These are phyloP conservation scores for Philhelius pedissequus DNA, from an alignment of 2,888 invertebrate genomes.

Conservation along the genomic window DNA sequence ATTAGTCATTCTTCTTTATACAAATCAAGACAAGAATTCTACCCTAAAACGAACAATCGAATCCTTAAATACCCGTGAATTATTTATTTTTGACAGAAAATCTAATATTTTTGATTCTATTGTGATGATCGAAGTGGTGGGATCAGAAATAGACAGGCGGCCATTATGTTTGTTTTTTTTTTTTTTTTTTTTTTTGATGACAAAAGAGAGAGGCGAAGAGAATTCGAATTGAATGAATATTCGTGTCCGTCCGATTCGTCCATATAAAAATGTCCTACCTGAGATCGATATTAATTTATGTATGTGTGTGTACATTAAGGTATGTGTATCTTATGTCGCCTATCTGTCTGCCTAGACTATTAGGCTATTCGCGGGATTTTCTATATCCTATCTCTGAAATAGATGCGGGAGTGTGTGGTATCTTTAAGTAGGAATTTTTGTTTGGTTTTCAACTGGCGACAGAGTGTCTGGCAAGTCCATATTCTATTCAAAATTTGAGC, in stretches of 20 bases:
- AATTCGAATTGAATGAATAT: conserved; percentile 32
- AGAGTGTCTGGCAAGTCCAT: conserved; percentile 58
- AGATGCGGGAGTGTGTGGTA: conserved; percentile 53
- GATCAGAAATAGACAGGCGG: conserved; percentile 36
- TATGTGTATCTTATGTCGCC: neutral
- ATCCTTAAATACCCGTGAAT: conserved; percentile 56
- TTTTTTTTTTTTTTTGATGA: neutral
- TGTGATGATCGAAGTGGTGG: conserved; percentile 56
- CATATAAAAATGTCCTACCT: neutral
- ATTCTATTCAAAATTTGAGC: conserved; percentile 30
- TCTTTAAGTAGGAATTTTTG: neutral
- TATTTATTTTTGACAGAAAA: conserved; percentile 67
- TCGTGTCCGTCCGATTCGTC: neutral
- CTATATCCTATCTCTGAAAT: too few relatives aligned
- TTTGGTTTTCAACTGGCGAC: conserved; percentile 37
- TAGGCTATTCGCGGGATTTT: neutral
- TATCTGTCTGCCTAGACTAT: conserved; percentile 9
- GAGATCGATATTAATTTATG: neutral
- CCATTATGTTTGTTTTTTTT: conserved; percentile 14
- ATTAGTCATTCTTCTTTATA: conserved; percentile 26
- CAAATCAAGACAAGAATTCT: neutral
- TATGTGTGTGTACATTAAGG: neutral
- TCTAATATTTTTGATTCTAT: conserved; percentile 50
- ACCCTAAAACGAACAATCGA: conserved; percentile 22
- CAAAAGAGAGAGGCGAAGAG: conserved; percentile 10